Evolutionary conservation across 1,140 invertebrate species (phyloP).

Genomic region (Whitmania pigra): DNA sequence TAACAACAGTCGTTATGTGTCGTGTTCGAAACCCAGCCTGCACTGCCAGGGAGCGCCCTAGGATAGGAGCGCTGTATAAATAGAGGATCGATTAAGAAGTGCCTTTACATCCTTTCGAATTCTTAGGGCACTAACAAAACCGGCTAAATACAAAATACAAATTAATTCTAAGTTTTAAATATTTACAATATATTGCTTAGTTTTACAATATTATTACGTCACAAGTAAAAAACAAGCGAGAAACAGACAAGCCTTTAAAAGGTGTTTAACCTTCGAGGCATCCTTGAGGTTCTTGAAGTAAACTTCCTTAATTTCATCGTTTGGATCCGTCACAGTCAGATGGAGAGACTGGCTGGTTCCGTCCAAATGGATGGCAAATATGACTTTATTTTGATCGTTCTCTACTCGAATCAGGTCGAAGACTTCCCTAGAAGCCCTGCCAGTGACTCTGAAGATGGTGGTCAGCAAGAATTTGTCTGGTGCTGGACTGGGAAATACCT

Average conservation of each 20-base stretch:
- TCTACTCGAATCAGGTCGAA: background rate
- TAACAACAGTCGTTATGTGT: no score
- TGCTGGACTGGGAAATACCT: background rate
- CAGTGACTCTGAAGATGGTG: conserved; percentile 6
- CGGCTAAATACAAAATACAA: no score
- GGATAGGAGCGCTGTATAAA: no score
- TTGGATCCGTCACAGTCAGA: background rate
- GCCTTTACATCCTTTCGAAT: no score
- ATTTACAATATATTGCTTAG: no score
- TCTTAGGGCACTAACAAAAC: no score
- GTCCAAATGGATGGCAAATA: conserved; percentile 5
- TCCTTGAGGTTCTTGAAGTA: background rate
- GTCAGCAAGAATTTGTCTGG: conserved; percentile 4
- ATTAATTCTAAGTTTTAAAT: no score
- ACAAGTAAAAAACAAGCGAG: background rate
- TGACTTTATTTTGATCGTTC: background rate
- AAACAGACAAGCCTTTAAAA: background rate
- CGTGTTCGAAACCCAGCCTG: no score
- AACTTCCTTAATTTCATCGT: background rate
- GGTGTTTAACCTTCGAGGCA: background rate
- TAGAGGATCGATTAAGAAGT: no score
- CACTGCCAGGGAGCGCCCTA: no score
- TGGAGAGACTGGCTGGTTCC: background rate
- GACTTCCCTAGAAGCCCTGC: background rate
- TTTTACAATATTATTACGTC: no score